Evolutionary conservation across 2,888 invertebrate species (phyloP), one percentile per base, ranked within the genome.

Genomic region (Trichacis sp.): DNA sequence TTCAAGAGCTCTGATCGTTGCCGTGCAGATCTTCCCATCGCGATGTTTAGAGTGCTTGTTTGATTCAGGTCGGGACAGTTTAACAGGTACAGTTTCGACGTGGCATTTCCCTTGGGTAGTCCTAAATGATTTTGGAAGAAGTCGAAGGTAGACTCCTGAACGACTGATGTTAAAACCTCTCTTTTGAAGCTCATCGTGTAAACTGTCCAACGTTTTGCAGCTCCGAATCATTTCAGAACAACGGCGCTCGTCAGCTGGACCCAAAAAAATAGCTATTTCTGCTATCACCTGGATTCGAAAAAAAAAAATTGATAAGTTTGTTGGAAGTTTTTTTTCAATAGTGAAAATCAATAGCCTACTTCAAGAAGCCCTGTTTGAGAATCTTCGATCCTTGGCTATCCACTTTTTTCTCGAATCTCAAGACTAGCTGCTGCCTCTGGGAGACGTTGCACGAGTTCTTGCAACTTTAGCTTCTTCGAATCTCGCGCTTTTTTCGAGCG

Each of bases 11-110:
- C 68, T 20, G 12, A 70, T 61, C 20, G 65, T 47, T 2, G 59
- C 36, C 18, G 49, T 51, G 36, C 36, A 60, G 36, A 67, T 59
- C 3, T 59, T 12, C 30, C 49, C 49, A 30, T 66, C 54, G 46
- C 19, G 36, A 50, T 70, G 51, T n/a, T 54, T 56, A 29, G 42
- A 59, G 47, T 66, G 64, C 19, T 29, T 29, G 19, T 60, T 56
- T 17, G 51, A 48, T 57, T 64, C 48, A 12, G 64, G 43, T 43
- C 52, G 57, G 6, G 48, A 52, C 20, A 69, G 59, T 45, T 72
- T 76, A 15, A 72, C 80, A 70, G 77, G 75, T 0, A 73, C 75
- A 6, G 77, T 76, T 1, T 24, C 47, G 4, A 76, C 72, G 52
- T 75, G 75, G 12, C 76, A 56, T 56, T 75, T 75, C 12, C 69